These are phyloP conservation scores for Lepidurus apus DNA, from an alignment of 1,140 invertebrate species.

Conservation along the genomic window DNA sequence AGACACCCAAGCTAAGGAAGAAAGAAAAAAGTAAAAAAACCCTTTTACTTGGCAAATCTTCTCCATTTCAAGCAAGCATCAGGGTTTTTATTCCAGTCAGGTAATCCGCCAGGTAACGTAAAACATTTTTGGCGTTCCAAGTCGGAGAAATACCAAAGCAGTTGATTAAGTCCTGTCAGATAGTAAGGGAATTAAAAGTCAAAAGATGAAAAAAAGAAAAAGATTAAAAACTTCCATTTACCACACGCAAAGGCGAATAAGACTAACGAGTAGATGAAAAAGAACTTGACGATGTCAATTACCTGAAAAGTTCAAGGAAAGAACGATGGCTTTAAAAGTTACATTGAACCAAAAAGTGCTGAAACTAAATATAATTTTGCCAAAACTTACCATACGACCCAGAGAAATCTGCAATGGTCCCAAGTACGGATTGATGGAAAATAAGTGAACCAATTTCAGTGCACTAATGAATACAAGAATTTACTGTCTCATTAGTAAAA, in stretches of 20 bases:
- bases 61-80: slow-evolving; percentile 74
- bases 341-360: neutral
- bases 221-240: slow-evolving; percentile 40
- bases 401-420: slow-evolving; percentile 79
- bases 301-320: slow-evolving; percentile 56
- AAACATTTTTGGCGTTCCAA: slow-evolving; percentile 71
- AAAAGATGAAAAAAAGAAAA: neutral
- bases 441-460: slow-evolving; percentile 80
- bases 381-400: slow-evolving; percentile 47
- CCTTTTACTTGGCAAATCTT: slow-evolving; percentile 53
- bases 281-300: slow-evolving; percentile 81
- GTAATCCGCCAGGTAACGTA: slow-evolving; percentile 51
- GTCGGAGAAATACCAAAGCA: slow-evolving; percentile 85
- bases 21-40: neutral
- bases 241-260: slow-evolving; percentile 78
- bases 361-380: neutral
- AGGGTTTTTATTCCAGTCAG: slow-evolving; percentile 58
- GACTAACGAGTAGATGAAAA: slow-evolving; percentile 76
- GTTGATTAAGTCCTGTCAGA: slow-evolving; percentile 64
- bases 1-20: neutral
- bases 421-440: slow-evolving; percentile 84
- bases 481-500: neutral
- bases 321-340: neutral
- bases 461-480: slow-evolving; percentile 54
- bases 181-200: slow-evolving; percentile 38